These are phyloP conservation scores for Agapornis roseicollis DNA, from an alignment of 2,113 vertebrate species.

Conservation along the genomic window DNA sequence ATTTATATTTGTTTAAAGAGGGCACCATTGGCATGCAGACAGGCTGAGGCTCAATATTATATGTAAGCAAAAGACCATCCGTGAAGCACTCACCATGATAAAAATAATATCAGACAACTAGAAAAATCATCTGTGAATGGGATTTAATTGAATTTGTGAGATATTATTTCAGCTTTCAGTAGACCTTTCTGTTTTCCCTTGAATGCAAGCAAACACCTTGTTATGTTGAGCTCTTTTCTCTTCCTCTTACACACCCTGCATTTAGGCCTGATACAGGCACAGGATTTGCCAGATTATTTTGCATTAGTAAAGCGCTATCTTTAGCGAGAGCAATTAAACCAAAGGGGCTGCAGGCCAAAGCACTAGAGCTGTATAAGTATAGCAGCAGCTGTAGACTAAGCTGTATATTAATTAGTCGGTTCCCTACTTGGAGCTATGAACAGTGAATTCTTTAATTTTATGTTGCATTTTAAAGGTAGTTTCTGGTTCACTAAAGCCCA, in stretches of 20 bases:
- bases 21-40: neutral
- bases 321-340: constrained; percentile 67
- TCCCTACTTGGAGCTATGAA: constrained; percentile 42
- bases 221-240: neutral
- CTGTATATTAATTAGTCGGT: constrained; percentile 52
- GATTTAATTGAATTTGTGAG: neutral
- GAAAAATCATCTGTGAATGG: neutral
- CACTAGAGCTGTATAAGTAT: neutral
- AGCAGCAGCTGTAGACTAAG: constrained; percentile 54
- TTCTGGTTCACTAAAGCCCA: neutral
- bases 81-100: neutral
- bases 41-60: neutral
- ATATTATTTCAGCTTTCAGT: neutral
- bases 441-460: constrained; percentile 36
- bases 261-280: neutral
- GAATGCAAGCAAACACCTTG: neutral
- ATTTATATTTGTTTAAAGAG: constrained; percentile 22
- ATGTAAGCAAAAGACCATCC: neutral
- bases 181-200: neutral
- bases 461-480: constrained; percentile 44
- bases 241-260: neutral
- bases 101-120: neutral
- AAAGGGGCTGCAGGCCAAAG: constrained; percentile 70
- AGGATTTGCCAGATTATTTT: constrained; percentile 59
- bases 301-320: constrained; percentile 57